phyloP scores from a whole-genome alignment of 2,888 invertebrate genomes.

The Heterodera filipjevi region DNA sequence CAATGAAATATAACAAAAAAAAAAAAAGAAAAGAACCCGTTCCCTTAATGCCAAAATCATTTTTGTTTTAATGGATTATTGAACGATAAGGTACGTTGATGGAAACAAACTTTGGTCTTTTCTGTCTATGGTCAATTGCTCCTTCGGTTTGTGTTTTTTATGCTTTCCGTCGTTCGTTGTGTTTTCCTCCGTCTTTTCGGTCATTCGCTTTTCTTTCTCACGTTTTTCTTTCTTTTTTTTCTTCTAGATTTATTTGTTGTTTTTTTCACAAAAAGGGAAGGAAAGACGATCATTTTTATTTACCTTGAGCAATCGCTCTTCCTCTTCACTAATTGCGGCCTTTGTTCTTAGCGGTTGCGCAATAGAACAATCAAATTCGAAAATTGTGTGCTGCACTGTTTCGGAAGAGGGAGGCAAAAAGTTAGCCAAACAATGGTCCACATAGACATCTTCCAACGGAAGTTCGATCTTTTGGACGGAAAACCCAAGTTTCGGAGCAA shows the following conservation, averaged over 20 bases:
- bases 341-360: conserved; percentile 6
- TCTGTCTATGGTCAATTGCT: neutral
- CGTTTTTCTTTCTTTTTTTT: conserved; percentile 27
- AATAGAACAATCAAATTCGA: conserved; percentile 12
- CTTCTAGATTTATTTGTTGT: neutral
- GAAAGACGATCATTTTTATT: neutral
- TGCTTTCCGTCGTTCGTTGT: neutral
- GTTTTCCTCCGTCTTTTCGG: neutral
- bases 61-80: no score
- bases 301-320: neutral
- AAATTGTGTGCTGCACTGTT: neutral
- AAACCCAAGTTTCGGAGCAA: conserved; percentile 15
- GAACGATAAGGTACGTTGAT: no score
- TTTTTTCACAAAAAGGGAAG: neutral
- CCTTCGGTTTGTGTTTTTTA: neutral
- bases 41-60: neutral
- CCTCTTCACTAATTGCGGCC: neutral
- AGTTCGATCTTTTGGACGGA: conserved; percentile 14
- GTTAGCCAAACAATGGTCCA: neutral
- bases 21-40: no score
- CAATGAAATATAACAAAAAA: neutral
- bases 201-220: conserved; percentile 4
- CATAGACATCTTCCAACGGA: conserved; percentile 6
- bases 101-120: no score
- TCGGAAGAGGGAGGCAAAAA: neutral